Evolutionary conservation across 2,797 vertebrate species (phyloP).

Genomic region (Lepus townsendii): DNA sequence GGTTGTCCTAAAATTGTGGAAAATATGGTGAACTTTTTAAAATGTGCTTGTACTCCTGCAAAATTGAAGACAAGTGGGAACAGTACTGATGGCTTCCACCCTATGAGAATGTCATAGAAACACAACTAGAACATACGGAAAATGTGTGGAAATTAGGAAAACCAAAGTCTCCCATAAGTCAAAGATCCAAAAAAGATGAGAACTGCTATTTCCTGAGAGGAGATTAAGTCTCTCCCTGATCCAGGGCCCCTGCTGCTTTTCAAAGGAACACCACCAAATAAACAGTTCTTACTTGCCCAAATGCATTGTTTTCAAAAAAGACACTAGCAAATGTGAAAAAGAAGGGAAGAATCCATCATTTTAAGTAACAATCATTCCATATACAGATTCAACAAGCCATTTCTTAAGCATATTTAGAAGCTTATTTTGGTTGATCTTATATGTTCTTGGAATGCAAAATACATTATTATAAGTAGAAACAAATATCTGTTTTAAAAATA

Average conservation of each 20-base stretch:
- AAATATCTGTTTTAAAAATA: slow-evolving; percentile 50
- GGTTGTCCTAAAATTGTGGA: neutral
- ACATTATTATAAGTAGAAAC: neutral
- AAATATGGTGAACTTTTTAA: neutral
- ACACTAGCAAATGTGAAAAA: neutral
- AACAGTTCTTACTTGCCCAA: neutral
- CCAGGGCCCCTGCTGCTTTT: neutral
- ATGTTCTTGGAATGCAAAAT: neutral
- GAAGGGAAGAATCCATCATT: neutral
- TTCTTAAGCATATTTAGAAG: neutral
- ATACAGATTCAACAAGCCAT: neutral
- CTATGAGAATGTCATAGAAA: neutral
- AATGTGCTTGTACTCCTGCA: neutral
- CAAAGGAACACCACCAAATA: neutral
- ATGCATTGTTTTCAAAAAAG: neutral
- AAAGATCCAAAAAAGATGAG: neutral
- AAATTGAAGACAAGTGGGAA: neutral
- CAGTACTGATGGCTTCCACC: neutral
- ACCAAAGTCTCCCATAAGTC: neutral
- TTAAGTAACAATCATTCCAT: neutral
- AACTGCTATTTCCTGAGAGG: neutral
- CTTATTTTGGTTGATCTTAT: neutral
- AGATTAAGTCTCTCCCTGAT: neutral
- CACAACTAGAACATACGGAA: neutral
- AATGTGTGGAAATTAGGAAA: neutral